These are phyloP conservation scores for Hipparchia semele DNA, from an alignment of 2,888 invertebrate genomes.

Conservation along the genomic window DNA sequence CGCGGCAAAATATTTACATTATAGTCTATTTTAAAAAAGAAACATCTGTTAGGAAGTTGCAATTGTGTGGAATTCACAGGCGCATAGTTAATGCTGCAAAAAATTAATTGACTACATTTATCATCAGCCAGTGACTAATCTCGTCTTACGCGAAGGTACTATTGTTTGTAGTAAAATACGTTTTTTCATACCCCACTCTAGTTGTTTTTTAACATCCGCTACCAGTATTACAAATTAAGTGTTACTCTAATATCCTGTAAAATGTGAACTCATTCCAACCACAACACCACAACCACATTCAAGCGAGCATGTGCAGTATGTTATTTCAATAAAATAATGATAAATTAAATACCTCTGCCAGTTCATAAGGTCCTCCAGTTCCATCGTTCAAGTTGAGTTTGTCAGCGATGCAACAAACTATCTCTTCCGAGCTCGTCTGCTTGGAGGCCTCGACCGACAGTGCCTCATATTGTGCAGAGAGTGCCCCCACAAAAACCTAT, in stretches of 20 bases:
- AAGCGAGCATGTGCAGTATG: background rate
- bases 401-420: conserved; percentile 94
- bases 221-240: background rate
- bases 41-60: conserved; percentile 29
- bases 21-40: conserved; percentile 15
- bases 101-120: conserved; percentile 42
- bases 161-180: conserved; percentile 37
- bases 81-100: conserved; percentile 32
- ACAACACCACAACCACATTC: no score
- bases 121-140: conserved; percentile 43
- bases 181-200: conserved; percentile 21
- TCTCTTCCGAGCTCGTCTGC: conserved; percentile 95
- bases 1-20: conserved; percentile 17
- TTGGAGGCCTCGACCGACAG: conserved; percentile 95
- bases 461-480: conserved; percentile 94
- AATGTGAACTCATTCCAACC: background rate
- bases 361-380: conserved; percentile 87
- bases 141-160: conserved; percentile 34
- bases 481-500: conserved; percentile 94
- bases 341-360: conserved; percentile 85
- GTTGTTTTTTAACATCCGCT: conserved; percentile 14
- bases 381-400: conserved; percentile 78
- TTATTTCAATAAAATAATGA: background rate
- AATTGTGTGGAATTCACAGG: conserved; percentile 38
- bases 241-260: background rate